These are phyloP conservation scores for Nibea albiflora DNA, from an alignment of 2,113 vertebrate genomes.

Conservation along the genomic window DNA sequence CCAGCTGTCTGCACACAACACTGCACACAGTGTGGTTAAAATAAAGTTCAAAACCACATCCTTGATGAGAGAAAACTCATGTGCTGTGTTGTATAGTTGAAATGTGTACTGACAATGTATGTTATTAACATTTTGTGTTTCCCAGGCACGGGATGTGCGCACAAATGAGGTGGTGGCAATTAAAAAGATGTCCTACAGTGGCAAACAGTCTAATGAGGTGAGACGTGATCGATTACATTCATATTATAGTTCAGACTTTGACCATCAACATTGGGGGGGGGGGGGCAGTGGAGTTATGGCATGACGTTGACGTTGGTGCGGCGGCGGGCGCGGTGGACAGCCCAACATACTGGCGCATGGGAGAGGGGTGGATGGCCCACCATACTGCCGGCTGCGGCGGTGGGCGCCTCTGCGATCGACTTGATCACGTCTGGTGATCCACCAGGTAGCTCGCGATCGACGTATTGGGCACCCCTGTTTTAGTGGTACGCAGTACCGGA, in stretches of 20 bases:
- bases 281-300: too few relatives aligned
- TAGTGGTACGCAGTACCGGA: too few relatives aligned
- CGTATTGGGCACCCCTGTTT: too few relatives aligned
- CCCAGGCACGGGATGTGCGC: conserved; percentile 95
- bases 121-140: conserved; percentile 23
- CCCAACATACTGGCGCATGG: too few relatives aligned
- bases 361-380: too few relatives aligned
- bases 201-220: conserved; percentile 99
- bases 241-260: background rate
- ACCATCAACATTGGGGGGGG: background rate
- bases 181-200: conserved; percentile 99
- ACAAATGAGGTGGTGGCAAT: conserved; percentile 99
- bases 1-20: background rate
- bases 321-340: too few relatives aligned
- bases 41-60: background rate
- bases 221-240: conserved; percentile 9
- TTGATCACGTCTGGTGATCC: too few relatives aligned
- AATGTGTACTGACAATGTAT: conserved; percentile 6
- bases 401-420: too few relatives aligned
- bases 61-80: background rate
- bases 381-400: too few relatives aligned
- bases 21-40: background rate
- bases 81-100: background rate
- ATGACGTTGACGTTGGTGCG: too few relatives aligned
- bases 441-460: too few relatives aligned